Evolutionary conservation across 30 jellyfish, hydroid and myxozoan species (phyloP).

Genomic region (Aurelia coerulea): DNA sequence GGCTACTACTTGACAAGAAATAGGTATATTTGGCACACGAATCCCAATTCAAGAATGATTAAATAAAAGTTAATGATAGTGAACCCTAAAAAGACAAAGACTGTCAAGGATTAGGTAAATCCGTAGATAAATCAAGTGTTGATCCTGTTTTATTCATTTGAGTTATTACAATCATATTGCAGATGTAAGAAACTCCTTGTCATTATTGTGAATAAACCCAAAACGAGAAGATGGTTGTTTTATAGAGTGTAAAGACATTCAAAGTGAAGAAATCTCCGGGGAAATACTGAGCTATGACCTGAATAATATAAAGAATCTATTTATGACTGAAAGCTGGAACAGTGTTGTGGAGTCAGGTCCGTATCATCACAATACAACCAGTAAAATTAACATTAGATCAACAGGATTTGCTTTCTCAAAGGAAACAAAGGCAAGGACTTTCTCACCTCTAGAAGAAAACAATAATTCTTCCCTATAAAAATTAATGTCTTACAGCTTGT

Average conservation of each 20-base stretch:
- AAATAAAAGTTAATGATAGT: background rate
- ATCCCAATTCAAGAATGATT: background rate
- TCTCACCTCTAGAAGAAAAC: too few relatives aligned
- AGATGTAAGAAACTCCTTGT: conserved; percentile 10
- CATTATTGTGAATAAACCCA: conserved; percentile 8
- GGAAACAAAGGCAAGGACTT: too few relatives aligned
- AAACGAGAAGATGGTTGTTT: conserved; percentile 14
- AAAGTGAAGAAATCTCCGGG: conserved; percentile 14
- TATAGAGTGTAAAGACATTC: background rate
- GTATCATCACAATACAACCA: conserved; percentile 3
- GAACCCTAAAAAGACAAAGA: background rate
- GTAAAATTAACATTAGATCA: too few relatives aligned
- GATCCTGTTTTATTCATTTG: background rate
- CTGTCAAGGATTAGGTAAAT: background rate
- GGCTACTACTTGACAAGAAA: conserved; percentile 1
- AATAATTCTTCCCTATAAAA: too few relatives aligned
- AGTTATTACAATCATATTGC: conserved; percentile 21
- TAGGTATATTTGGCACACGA: background rate
- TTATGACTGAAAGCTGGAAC: conserved; percentile 14
- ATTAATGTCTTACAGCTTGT: too few relatives aligned
- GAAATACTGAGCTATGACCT: background rate
- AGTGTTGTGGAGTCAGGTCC: conserved; percentile 9
- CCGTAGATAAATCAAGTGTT: background rate
- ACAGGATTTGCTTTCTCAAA: too few relatives aligned
- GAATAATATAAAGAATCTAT: conserved; percentile 3